Evolutionary conservation across 2,797 vertebrate species (phyloP).

Genomic region (Malacoctenus gilli): DNA sequence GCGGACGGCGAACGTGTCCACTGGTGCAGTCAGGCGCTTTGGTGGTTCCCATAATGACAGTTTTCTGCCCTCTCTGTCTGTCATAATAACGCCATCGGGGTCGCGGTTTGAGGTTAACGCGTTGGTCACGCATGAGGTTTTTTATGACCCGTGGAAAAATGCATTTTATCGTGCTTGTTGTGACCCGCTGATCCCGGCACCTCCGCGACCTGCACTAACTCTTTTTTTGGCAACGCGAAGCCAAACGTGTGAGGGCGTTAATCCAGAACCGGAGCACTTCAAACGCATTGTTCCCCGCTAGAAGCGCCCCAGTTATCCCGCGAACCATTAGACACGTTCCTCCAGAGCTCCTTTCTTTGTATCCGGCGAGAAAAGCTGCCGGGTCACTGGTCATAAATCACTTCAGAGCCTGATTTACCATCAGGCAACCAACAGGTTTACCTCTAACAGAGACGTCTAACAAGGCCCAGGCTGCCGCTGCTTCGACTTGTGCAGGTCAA

Average conservation of each 20-base stretch:
- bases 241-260: conserved; percentile 48
- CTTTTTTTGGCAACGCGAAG: conserved; percentile 41
- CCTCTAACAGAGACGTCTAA: conserved; percentile 51
- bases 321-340: conserved; percentile 56
- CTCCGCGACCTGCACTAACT: conserved; percentile 49
- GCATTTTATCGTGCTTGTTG: conserved; percentile 27
- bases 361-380: conserved; percentile 44
- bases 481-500: conserved; percentile 15
- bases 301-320: conserved; percentile 44
- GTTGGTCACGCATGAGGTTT: conserved; percentile 34
- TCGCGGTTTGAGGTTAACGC: conserved; percentile 19
- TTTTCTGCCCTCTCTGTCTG: conserved; percentile 2
- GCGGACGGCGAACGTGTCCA: conserved; percentile 14
- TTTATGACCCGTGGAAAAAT: conserved; percentile 30
- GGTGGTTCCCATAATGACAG: conserved; percentile 4
- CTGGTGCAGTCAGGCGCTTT: no score
- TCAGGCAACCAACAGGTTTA: conserved; percentile 44
- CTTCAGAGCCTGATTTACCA: conserved; percentile 52
- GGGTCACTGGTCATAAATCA: conserved; percentile 57
- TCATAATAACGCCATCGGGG: conserved; percentile 26
- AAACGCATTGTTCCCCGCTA: conserved; percentile 48
- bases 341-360: conserved; percentile 22
- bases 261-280: conserved; percentile 58
- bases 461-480: conserved; percentile 53
- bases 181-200: conserved; percentile 40